These are phyloP conservation scores for Seriola rivoliana DNA, from an alignment of 2,113 vertebrate species.

Conservation along the genomic window DNA sequence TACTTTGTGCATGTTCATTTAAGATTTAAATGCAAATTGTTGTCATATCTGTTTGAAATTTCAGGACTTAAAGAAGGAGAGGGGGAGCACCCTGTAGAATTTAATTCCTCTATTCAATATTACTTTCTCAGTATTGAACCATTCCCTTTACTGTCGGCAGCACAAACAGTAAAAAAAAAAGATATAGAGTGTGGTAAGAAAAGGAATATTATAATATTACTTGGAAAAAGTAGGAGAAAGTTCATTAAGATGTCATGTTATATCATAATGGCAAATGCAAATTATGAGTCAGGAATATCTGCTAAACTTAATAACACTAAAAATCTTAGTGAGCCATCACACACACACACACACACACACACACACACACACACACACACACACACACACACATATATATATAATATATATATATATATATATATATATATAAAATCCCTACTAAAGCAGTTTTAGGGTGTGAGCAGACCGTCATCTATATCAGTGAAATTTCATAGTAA, in stretches of 20 bases:
- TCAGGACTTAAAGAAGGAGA: not conserved
- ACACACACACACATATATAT: too few relatives aligned
- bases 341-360: too few relatives aligned
- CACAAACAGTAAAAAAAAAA: not conserved
- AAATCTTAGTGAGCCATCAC: not conserved
- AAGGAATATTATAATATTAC: not conserved
- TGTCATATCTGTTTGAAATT: conserved; percentile 3
- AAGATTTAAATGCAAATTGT: conserved; percentile 11
- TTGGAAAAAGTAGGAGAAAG: not conserved
- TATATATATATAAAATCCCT: too few relatives aligned
- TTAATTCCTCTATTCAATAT: conserved; percentile 4
- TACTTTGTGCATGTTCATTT: conserved; percentile 13
- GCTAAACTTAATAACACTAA: not conserved
- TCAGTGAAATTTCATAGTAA: too few relatives aligned
- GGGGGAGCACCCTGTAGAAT: not conserved
- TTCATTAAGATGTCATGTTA: not conserved
- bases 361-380: too few relatives aligned
- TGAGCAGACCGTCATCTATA: too few relatives aligned
- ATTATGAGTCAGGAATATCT: too few relatives aligned
- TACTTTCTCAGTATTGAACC: not conserved
- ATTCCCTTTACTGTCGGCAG: not conserved
- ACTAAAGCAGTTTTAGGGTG: too few relatives aligned
- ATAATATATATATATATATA: too few relatives aligned
- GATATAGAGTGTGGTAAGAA: not conserved
- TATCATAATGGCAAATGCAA: not conserved